A percentile compares a stretch with the other conserved stretches of the same genome.
phyloP scores from a whole-genome alignment of 2,113 vertebrate species.

The Bufo bufo region DNA sequence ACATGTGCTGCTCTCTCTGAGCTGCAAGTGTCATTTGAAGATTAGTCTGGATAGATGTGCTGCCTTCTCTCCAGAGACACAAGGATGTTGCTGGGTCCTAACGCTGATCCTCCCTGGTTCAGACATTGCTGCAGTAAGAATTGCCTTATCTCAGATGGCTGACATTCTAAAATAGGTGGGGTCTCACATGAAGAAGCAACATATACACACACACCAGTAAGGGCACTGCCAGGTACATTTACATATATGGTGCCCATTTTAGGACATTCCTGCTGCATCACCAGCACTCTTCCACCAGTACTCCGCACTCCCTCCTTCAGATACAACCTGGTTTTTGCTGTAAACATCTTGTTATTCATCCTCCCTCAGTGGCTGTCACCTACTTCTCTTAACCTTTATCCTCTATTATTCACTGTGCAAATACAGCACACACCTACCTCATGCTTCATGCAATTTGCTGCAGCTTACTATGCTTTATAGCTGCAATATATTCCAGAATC shows the following conservation, averaged over 20 bases:
- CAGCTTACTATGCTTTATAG: neutral
- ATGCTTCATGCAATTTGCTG: neutral
- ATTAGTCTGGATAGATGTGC: conserved; percentile 26
- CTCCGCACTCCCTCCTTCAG: neutral
- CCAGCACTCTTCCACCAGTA: neutral
- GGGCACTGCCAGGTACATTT: neutral
- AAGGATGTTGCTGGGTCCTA: conserved; percentile 21
- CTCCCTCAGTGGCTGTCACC: neutral
- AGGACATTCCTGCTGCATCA: neutral
- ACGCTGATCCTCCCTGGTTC: neutral
- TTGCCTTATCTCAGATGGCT: conserved; percentile 28
- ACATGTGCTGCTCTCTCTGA: conserved; percentile 12
- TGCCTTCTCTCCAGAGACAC: neutral
- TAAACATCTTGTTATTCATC: conserved; percentile 27
- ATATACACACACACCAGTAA: neutral
- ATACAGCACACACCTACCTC: neutral
- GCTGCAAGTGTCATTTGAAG: conserved; percentile 27
- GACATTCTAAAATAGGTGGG: conserved; percentile 22
- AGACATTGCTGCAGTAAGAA: conserved; percentile 35
- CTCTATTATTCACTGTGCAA: neutral
- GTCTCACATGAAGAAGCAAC: neutral
- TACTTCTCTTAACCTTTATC: neutral
- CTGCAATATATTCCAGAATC: neutral
- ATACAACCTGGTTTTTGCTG: conserved; percentile 2
- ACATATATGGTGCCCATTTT: neutral